Base-by-base conservation (phyloP, 1,140 invertebrate genomes). In the Polypedilum pembai region DNA sequence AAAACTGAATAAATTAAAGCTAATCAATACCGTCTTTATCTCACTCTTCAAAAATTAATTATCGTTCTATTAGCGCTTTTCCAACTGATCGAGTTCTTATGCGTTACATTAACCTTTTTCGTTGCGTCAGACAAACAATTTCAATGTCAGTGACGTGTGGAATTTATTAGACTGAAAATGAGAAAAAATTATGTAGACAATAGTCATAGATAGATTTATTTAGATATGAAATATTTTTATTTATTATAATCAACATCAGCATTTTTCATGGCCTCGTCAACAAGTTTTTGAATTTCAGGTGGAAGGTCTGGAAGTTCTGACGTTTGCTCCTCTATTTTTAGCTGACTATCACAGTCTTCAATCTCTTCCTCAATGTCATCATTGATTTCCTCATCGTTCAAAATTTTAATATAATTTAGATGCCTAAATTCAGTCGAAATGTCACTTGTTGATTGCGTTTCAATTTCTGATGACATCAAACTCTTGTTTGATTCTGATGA, bases 391-490 rank as follows among this genome's bases (percentile, higher is more conserved):
- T 69, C 20, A 1, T 69, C 65, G 18, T 21, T 69, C 8, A 69
- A 8, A 18, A 69, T 69, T 21, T 69, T 69, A 8, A 69, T 69
- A 10, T 69, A 69, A 69, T 7, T 69, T 21, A 69, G 20, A 7
- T 69, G 65, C 20, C 17, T 69, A 1, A 69, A 21, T 69, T 69
- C 65, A 8, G 65, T 20, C 7, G 65, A 69, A 69, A 69, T 69
- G 17, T 69, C 65, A 5, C 65, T 69, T 5, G 17, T 69, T 21
- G 65, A 69, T 69, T 69, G 65, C 3, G 65, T 69, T 69, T 69
- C 65, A 69, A 20, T 18, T 21, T 69, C 65, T 20, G 65, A 69
- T 69, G 65, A 69, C 65, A 69, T 69, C 7, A 69, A 69, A 10
- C 65, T 69, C 5, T 18, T n/a, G 20, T 69, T 69, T 20, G 65